Percentiles rank a stretch among this genome's conserved stretches.
Evolutionary conservation across 1,140 invertebrate species (phyloP).

Genomic region (Dinothrombium tinctorium): DNA sequence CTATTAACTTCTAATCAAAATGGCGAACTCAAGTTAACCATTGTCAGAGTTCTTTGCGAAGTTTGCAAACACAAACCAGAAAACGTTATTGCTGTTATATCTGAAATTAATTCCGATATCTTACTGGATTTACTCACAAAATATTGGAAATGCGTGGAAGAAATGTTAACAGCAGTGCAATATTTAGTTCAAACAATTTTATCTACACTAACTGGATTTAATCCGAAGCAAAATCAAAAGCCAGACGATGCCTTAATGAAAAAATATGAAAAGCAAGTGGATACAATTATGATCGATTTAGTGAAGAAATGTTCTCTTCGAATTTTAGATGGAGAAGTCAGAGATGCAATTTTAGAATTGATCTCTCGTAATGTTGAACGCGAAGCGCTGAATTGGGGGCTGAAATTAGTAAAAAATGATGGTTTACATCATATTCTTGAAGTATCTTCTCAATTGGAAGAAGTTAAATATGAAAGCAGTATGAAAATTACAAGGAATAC

Average conservation of each 20-base stretch:
- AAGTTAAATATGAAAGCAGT: slow-evolving; percentile 67
- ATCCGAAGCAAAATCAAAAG: slow-evolving; percentile 41
- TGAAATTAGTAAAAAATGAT: slow-evolving; percentile 53
- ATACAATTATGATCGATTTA: slow-evolving; percentile 45
- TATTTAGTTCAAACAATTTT: slow-evolving; percentile 49
- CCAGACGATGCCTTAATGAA: slow-evolving; percentile 41
- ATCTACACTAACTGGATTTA: slow-evolving; percentile 50
- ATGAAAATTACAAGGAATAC: slow-evolving; percentile 71
- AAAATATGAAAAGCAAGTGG: slow-evolving; percentile 50
- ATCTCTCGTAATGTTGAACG: slow-evolving; percentile 75
- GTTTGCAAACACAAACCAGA: too few species aligned
- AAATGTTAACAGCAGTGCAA: slow-evolving; percentile 50
- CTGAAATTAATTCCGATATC: too few species aligned
- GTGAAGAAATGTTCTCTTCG: slow-evolving; percentile 51
- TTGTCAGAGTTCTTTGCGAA: too few species aligned
- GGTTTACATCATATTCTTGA: slow-evolving; percentile 48
- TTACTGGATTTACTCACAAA: too few species aligned
- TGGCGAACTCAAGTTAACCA: too few species aligned
- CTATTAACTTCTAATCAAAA: too few species aligned
- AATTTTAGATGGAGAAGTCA: slow-evolving; percentile 47
- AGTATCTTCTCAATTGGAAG: slow-evolving; percentile 64
- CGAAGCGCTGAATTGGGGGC: slow-evolving; percentile 57
- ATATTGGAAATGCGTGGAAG: too few species aligned
- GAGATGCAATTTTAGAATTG: slow-evolving; percentile 73
- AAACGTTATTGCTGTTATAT: too few species aligned